A percentile compares a stretch with the other conserved stretches of the same genome.
Conservation (phyloP, 2,888 invertebrate genomes). For the Melanotus villosus region DNA sequence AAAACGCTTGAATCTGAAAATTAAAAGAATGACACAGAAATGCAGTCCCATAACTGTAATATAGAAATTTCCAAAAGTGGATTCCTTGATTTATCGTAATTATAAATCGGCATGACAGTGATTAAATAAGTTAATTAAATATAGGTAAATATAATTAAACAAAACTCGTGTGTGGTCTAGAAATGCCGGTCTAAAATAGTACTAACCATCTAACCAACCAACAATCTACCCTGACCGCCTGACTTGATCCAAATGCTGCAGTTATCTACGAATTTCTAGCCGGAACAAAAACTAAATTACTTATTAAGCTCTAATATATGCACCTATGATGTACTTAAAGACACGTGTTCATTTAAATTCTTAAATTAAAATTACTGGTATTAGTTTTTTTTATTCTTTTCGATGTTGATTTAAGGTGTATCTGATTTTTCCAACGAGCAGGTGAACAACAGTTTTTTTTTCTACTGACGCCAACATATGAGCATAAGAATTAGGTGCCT, state of each 20-base stretch:
- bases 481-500: slow-evolving; percentile 31
- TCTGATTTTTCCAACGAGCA: slow-evolving; percentile 55
- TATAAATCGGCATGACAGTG: slow-evolving; percentile 43
- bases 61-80: slow-evolving; percentile 11
- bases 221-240: slow-evolving; percentile 25
- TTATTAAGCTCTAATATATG: slow-evolving; percentile 47
- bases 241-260: slow-evolving; percentile 31
- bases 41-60: slow-evolving; percentile 10
- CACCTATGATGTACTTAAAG: slow-evolving; percentile 47
- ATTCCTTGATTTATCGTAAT: slow-evolving; percentile 31
- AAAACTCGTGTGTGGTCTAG: slow-evolving; percentile 46
- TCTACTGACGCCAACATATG: slow-evolving; percentile 27
- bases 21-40: not conserved
- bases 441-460: slow-evolving; percentile 50
- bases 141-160: slow-evolving; percentile 45
- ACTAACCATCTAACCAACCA: no score
- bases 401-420: slow-evolving; percentile 55
- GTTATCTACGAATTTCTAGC: slow-evolving; percentile 40
- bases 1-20: no score
- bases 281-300: slow-evolving; percentile 44
- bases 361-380: slow-evolving; percentile 60
- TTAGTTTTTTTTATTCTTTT: slow-evolving; percentile 48
- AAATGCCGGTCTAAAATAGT: slow-evolving; percentile 23
- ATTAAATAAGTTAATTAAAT: slow-evolving; percentile 46
- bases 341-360: slow-evolving; percentile 61